These are phyloP conservation scores for Brienomyrus longianalis DNA, from an alignment of 2,113 vertebrate species.

Conservation along the genomic window DNA sequence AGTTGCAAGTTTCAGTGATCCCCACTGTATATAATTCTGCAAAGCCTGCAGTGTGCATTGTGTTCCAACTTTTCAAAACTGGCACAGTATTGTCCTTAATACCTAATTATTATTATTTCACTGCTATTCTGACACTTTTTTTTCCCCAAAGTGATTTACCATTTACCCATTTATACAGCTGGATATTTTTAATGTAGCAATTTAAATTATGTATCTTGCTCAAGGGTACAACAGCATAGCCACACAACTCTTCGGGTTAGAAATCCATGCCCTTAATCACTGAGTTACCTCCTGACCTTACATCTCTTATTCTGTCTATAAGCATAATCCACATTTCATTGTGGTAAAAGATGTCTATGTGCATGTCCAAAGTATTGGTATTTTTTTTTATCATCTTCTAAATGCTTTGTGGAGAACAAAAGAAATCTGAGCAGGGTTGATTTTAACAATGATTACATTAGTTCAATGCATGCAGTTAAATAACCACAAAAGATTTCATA, in stretches of 20 bases:
- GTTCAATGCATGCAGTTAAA: conserved; percentile 70
- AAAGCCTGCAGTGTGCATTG: neutral
- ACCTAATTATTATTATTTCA: conserved; percentile 10
- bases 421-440: conserved; percentile 63
- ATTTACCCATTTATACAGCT: neutral
- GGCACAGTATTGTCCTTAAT: conserved; percentile 5
- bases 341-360: neutral
- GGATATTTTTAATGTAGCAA: conserved; percentile 2
- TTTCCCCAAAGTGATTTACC: neutral
- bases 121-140: neutral
- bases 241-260: neutral
- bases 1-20: neutral
- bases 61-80: neutral
- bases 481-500: conserved; percentile 72
- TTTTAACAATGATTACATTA: conserved; percentile 67
- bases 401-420: conserved; percentile 44
- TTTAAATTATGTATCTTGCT: conserved; percentile 5
- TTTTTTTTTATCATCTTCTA: neutral
- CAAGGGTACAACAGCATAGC: neutral
- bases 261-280: neutral
- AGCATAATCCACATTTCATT: neutral
- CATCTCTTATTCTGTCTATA: neutral
- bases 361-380: neutral
- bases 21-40: neutral
- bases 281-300: neutral